Base-by-base conservation (phyloP, 2,113 vertebrate genomes). In the Syrrhaptes paradoxus region DNA sequence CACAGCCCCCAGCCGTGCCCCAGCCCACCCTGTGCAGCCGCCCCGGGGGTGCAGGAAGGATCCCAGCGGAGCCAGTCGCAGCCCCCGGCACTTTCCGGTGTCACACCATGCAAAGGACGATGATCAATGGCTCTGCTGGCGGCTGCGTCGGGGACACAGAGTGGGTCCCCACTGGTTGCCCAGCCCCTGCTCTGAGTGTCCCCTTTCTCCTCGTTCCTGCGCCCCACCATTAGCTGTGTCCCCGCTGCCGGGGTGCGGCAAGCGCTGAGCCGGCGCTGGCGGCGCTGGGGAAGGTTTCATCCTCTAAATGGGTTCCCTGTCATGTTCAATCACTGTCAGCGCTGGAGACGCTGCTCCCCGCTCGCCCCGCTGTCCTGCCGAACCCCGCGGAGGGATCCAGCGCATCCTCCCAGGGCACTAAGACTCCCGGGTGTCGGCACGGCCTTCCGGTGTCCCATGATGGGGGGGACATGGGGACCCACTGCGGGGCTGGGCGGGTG, bases 231-330 rank as follows among this genome's bases (percentile, higher is more conserved):
- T 88, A 93, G 59, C 79, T 38, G 11, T 2, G 12, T 84, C 87
- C 63, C 81, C 4, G 28, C 87, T 73, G 71, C 75, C 9, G 11
- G 87, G 90, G 91, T 49, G 85, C 72, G 18, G 75, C 29, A 34
- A 86, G 94, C 51, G 78, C 90, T 96, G 92, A 79, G 86, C 68
- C 24, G 32, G 80, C 13, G 45, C 73, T 38, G 13, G 94, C 57
- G 29, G 92, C 89, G 46, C 25, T 1, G 34, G 45, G 49, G 32
- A 96, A 87, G 93, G 61, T 89, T 95, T 88, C 85, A 51, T 95
- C 34, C 80, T 95, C 70, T 95, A 96, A 95, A 95, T 94, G 92
- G 95, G 83, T 76, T 95, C 83, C 77, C 90, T 96, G 96, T 96
- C 96, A 95, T 58, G 62, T 94, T 95, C 86, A 95, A 95, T 97